Conservation (phyloP, 2,797 vertebrate genomes). For the Delichon dasypus region DNA sequence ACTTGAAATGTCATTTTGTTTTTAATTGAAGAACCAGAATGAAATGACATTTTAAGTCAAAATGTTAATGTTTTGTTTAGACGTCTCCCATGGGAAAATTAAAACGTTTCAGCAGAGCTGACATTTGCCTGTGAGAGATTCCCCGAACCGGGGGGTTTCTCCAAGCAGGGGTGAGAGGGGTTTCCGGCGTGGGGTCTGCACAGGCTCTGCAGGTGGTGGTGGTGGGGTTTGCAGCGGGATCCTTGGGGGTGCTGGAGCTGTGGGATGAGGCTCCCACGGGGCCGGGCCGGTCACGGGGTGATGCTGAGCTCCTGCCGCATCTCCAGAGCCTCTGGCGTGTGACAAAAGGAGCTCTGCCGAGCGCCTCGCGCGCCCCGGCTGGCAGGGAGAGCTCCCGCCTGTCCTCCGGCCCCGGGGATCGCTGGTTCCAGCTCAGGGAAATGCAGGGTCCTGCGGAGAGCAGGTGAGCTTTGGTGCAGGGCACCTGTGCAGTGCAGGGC, state of each 20-base stretch:
- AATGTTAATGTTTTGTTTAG: constrained; percentile 65
- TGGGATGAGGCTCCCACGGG: background rate
- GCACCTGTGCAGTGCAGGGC: background rate
- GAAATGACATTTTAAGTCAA: constrained; percentile 63
- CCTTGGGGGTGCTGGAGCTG: background rate
- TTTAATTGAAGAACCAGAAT: constrained; percentile 50
- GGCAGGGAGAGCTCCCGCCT: background rate
- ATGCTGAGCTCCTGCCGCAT: background rate
- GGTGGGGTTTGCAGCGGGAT: background rate
- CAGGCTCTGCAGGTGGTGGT: background rate
- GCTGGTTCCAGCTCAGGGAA: accelerated
- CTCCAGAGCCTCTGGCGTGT: background rate
- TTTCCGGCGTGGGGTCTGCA: accelerated
- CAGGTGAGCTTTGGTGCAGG: background rate
- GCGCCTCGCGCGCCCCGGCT: background rate
- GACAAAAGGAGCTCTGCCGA: background rate
- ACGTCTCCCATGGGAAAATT: constrained; percentile 40
- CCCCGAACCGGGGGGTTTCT: background rate
- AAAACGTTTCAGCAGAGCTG: constrained; percentile 18
- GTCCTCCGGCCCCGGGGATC: background rate
- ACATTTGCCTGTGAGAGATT: background rate
- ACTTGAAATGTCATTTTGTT: constrained; percentile 65
- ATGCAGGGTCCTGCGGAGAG: accelerated
- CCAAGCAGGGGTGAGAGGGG: background rate
- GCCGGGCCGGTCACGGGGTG: background rate